These are phyloP conservation scores for Chrysochloris asiatica DNA, from an alignment of 2,113 vertebrate species.

Conservation along the genomic window DNA sequence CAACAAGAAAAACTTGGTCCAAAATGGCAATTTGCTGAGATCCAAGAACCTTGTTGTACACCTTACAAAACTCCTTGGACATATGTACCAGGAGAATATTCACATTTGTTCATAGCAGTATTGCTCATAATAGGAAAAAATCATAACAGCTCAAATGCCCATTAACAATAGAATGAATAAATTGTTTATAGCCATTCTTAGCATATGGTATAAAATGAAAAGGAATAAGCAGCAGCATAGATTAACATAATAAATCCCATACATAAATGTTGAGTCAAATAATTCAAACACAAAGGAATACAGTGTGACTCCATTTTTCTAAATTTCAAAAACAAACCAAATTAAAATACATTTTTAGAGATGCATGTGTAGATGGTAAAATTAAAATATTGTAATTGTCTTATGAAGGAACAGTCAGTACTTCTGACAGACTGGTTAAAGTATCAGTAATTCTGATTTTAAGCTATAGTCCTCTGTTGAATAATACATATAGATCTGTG, in stretches of 20 bases:
- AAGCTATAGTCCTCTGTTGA: not conserved
- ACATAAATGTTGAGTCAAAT: not conserved
- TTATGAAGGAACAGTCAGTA: not conserved
- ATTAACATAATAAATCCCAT: not conserved
- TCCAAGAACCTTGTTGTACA: not conserved
- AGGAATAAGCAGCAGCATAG: not conserved
- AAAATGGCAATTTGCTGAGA: not conserved
- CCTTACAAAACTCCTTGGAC: not conserved
- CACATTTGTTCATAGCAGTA: not conserved
- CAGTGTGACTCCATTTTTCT: not conserved
- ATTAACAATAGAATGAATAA: not conserved
- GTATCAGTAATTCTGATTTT: not conserved
- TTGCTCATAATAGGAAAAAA: not conserved
- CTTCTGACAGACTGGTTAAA: not conserved
- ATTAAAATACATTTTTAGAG: not conserved
- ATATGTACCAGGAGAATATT: not conserved
- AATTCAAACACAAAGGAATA: not conserved
- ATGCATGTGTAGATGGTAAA: not conserved
- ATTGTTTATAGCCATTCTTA: not conserved
- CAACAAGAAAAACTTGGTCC: not conserved
- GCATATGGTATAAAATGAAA: not conserved
- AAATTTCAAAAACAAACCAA: not conserved
- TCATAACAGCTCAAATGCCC: not conserved
- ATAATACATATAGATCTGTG: conserved; percentile 20
- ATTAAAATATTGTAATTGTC: not conserved